Evolutionary conservation across 2,113 vertebrate species (phyloP).

Genomic region (Rhineura floridana): DNA sequence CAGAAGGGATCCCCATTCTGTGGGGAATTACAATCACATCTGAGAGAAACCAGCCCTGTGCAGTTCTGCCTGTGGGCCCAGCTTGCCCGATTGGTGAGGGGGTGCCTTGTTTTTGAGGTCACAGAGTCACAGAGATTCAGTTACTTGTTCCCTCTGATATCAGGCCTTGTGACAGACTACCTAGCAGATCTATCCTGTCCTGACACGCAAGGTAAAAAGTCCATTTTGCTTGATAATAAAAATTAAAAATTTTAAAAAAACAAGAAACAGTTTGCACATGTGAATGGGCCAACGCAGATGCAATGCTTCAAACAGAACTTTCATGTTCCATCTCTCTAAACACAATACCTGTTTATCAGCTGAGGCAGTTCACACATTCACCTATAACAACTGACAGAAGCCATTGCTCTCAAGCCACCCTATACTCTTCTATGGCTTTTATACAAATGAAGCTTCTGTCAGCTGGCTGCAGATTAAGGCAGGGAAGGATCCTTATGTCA

Average conservation of each 20-base stretch:
- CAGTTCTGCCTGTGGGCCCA: not conserved
- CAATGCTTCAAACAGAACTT: not conserved
- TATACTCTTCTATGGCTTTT: not conserved
- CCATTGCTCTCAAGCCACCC: no score
- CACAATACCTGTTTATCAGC: not conserved
- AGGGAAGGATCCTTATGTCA: not conserved
- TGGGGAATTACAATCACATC: not conserved
- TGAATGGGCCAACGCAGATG: not conserved
- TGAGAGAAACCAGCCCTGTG: not conserved
- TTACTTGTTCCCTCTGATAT: not conserved
- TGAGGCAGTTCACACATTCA: not conserved
- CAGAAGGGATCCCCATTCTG: not conserved
- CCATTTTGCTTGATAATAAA: not conserved
- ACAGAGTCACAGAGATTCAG: not conserved
- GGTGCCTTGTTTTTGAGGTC: not conserved
- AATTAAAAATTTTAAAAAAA: not conserved
- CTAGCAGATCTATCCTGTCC: not conserved
- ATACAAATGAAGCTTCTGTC: not conserved
- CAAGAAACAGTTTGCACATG: not conserved
- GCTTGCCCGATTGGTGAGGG: not conserved
- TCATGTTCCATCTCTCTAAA: not conserved
- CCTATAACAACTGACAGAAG: not conserved
- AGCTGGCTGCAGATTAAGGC: not conserved
- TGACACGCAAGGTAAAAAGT: not conserved
- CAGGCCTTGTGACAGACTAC: not conserved